phyloP scores from a whole-genome alignment of 2,888 invertebrate species.

The Scaptomyza cyrtandrae region DNA sequence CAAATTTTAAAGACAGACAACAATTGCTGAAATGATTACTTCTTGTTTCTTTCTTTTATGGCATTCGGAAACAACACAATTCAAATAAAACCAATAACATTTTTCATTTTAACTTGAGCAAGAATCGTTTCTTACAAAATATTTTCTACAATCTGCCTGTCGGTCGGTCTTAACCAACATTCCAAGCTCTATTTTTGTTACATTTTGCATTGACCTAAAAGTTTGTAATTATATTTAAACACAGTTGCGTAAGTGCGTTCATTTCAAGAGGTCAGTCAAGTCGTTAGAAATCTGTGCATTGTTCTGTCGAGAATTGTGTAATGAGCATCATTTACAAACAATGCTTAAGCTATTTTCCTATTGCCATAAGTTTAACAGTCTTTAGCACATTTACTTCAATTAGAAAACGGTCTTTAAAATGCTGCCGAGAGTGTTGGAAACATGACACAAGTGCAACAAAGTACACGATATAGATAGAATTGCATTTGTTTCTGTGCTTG shows the following conservation, averaged over 20 bases:
- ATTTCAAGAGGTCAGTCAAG: neutral
- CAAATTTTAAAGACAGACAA: neutral
- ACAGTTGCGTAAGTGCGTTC: constrained; percentile 9
- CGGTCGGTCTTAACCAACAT: neutral
- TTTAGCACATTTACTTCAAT: constrained; percentile 67
- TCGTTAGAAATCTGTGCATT: constrained; percentile 19
- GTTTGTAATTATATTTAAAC: neutral
- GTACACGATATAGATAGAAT: constrained; percentile 63
- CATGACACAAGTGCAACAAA: constrained; percentile 49
- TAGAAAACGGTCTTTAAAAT: constrained; percentile 48
- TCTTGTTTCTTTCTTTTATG: neutral
- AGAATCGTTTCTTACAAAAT: neutral
- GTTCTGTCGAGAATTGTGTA: constrained; percentile 25
- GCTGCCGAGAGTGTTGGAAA: constrained; percentile 13
- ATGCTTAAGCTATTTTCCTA: constrained; percentile 36
- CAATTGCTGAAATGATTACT: neutral
- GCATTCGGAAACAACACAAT: neutral
- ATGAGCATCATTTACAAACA: constrained; percentile 56
- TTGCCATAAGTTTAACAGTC: constrained; percentile 39
- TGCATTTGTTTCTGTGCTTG: constrained; percentile 56
- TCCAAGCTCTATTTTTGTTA: constrained; percentile 6
- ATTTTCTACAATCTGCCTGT: neutral
- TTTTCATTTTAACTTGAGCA: neutral
- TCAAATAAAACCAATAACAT: neutral
- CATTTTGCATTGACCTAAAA: neutral